phyloP scores from a whole-genome alignment of 2,113 vertebrate genomes.

The Melanotaenia duboulayi region DNA sequence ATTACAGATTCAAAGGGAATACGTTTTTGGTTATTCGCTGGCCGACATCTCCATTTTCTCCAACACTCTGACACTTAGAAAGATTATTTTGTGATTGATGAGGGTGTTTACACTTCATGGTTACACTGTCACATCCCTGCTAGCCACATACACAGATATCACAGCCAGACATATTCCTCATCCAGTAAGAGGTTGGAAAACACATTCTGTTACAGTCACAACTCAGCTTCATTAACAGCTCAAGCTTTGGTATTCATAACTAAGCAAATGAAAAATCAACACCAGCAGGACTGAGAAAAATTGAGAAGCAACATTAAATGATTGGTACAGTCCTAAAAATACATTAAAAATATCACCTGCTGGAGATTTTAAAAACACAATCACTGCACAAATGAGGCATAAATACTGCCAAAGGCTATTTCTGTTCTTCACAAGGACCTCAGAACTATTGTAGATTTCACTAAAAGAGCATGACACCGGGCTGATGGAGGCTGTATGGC shows the following conservation, averaged over 20 bases:
- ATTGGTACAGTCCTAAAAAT: constrained; percentile 4
- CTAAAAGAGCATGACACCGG: constrained; percentile 4
- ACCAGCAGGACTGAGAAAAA: constrained; percentile 14
- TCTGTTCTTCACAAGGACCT: constrained; percentile 37
- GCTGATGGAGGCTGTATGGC: constrained; percentile 9
- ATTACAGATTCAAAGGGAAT: not conserved
- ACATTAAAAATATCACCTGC: constrained; percentile 20
- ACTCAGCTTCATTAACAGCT: constrained; percentile 36
- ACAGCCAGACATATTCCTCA: constrained; percentile 29
- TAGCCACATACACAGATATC: constrained; percentile 26
- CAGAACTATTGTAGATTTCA: constrained; percentile 22
- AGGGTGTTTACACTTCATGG: constrained; percentile 31
- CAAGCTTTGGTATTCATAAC: constrained; percentile 27
- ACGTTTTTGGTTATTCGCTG: constrained; percentile 11
- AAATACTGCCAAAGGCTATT: constrained; percentile 54
- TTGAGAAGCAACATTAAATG: not conserved
- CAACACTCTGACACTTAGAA: constrained; percentile 5
- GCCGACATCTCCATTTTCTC: constrained; percentile 23
- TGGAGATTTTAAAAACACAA: constrained; percentile 24
- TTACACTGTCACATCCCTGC: constrained; percentile 20
- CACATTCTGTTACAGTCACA: constrained; percentile 34
- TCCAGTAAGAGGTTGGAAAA: constrained; percentile 24
- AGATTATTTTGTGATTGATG: constrained; percentile 13
- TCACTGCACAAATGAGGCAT: constrained; percentile 22
- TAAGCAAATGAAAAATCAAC: constrained; percentile 16